Evolutionary conservation across 2,888 invertebrate species (phyloP), one percentile per base, ranked within the genome.

Genomic region (Chrysopilus asiliformis): DNA sequence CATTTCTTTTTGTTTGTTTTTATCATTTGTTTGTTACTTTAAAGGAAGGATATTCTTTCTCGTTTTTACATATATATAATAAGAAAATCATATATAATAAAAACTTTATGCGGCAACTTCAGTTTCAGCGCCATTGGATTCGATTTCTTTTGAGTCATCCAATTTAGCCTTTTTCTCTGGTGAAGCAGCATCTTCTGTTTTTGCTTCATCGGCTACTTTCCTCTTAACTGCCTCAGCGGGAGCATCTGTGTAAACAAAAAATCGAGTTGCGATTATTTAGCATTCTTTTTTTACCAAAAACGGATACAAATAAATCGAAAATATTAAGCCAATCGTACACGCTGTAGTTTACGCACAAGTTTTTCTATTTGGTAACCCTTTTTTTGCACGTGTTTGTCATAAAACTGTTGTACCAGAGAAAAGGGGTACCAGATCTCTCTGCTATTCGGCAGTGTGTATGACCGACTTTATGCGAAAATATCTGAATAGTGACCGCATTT

Each of bases 91-190:
- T 43, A 43, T 40, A 38, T 43, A 36, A 40, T 40, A 40, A 40
- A 44, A 43, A 44, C 32, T 32, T 61, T 61, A 61, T 55, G 61
- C 62, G 52, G 60, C 62, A 53, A 60, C 60, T 52, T 62, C 62
- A 49, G 58, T 55, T 48, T 61, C 62, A 44, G 60, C 56, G 48
- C 62, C 62, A 41, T 61, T 62, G 49, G 59, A 58, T 33, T 46
- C 44, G 40, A 58, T 60, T 41, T 60, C 61, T 46, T 47, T 46
- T 49, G 60, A 51, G 40, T 61, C 61, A 39, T 62, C 61, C 49
- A 62, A 52, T 53, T 62, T 62, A 47, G 60, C 59, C 53, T 62
- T 62, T 52, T 62, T 62, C 49, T 62, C 62, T 47, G 62, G 56
- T 49, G 62, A 59, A 44, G 59, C 58, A 41, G 52, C 54, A 37